A percentile compares a stretch with the other conserved stretches of the same genome.
phyloP scores from a whole-genome alignment of 1,140 invertebrate species.

The Cyrtorhinus lividipennis region DNA sequence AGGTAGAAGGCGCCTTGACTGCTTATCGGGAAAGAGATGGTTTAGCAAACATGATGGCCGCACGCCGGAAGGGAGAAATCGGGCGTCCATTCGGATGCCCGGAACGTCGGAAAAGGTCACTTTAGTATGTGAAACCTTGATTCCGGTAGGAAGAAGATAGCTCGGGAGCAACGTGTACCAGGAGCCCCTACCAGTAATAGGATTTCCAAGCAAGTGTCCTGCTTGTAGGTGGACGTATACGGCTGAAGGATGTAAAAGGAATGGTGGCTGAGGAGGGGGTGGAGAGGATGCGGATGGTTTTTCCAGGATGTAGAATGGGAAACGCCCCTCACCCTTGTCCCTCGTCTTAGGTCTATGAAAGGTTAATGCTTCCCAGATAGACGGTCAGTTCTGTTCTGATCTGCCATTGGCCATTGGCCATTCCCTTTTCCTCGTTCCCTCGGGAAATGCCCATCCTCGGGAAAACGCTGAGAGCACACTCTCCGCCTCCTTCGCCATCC shows the following conservation, averaged over 20 bases:
- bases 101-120: neutral
- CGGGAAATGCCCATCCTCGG: slow-evolving; percentile 9
- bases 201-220: slow-evolving; percentile 6
- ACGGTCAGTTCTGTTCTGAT: slow-evolving; percentile 1
- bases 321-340: neutral
- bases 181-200: slow-evolving; percentile 1
- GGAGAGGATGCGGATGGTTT: neutral
- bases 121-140: neutral
- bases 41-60: too few relatives aligned
- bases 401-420: slow-evolving; percentile 13
- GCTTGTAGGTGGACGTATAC: neutral
- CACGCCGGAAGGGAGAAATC: too few relatives aligned
- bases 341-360: slow-evolving; percentile 9
- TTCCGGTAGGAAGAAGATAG: neutral
- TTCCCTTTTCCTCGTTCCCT: slow-evolving; percentile 14
- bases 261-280: neutral
- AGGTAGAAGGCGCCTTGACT: too few relatives aligned
- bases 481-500: too few relatives aligned
- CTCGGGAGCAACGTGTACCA: neutral
- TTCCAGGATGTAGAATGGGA: neutral
- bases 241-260: neutral
- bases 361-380: slow-evolving; percentile 15
- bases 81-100: slow-evolving; percentile 13
- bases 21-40: too few relatives aligned
- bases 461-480: neutral